These are phyloP conservation scores for Nemotelus pantherinus DNA, from an alignment of 2,888 invertebrate genomes.

Conservation along the genomic window DNA sequence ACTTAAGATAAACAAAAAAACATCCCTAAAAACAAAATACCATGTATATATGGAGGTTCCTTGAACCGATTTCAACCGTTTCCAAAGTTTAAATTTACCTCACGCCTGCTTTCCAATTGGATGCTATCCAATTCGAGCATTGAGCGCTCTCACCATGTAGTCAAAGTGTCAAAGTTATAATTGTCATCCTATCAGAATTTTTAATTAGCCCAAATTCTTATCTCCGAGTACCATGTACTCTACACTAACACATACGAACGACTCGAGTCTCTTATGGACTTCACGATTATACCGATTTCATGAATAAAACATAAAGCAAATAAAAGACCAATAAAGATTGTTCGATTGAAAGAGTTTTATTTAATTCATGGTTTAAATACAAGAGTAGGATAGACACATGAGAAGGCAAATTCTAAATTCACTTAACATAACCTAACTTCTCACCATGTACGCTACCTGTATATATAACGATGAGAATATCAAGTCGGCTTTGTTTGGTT, in stretches of 20 bases:
- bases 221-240: slow-evolving; percentile 21
- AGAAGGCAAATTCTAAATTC: neutral
- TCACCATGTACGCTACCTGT: slow-evolving; percentile 30
- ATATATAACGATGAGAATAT: neutral
- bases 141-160: slow-evolving; percentile 40
- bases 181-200: neutral
- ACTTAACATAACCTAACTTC: slow-evolving; percentile 35
- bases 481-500: too few relatives aligned
- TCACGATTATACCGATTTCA: neutral
- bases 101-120: too few relatives aligned
- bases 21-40: too few relatives aligned
- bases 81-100: too few relatives aligned
- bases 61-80: too few relatives aligned
- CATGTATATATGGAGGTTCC: too few relatives aligned
- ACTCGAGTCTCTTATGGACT: too few relatives aligned
- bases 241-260: neutral
- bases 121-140: neutral
- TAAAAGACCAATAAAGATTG: neutral
- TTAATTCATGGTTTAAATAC: slow-evolving; percentile 14
- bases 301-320: neutral
- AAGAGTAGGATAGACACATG: neutral
- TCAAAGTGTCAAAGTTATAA: neutral
- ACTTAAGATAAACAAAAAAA: too few relatives aligned
- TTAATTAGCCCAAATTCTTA: slow-evolving; percentile 22
- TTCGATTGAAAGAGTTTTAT: slow-evolving; percentile 10